Conservation (phyloP, 2,113 vertebrate species). For the Tiliqua scincoides region DNA sequence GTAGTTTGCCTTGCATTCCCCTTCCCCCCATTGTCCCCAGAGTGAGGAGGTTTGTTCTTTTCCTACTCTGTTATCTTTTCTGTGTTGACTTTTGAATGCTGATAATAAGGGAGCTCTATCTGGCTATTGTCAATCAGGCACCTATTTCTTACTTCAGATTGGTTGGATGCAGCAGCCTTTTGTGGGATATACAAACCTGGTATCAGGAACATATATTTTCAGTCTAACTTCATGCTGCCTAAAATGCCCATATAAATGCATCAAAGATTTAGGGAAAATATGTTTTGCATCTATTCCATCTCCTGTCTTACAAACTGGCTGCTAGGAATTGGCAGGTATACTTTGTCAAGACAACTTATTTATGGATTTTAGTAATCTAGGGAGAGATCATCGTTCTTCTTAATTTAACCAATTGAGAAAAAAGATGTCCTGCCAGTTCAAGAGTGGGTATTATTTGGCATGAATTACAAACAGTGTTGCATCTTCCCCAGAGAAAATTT, state of each 20-base stretch:
- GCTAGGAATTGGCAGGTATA: slow-evolving; percentile 48
- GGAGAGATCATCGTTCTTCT: slow-evolving; percentile 47
- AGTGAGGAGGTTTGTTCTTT: slow-evolving; percentile 27
- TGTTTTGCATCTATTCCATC: slow-evolving; percentile 34
- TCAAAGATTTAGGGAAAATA: slow-evolving; percentile 53
- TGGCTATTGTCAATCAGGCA: slow-evolving; percentile 12
- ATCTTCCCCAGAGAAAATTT: slow-evolving; percentile 32
- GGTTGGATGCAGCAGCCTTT: slow-evolving; percentile 36
- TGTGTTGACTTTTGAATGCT: slow-evolving; percentile 22
- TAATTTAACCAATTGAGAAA: slow-evolving; percentile 55
- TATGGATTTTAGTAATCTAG: slow-evolving; percentile 54
- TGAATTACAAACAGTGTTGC: slow-evolving; percentile 47
- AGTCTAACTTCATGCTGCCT: slow-evolving; percentile 46
- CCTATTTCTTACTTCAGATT: slow-evolving; percentile 33
- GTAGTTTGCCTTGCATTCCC: background rate
- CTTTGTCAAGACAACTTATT: slow-evolving; percentile 56
- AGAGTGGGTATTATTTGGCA: slow-evolving; percentile 26
- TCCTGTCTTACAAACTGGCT: slow-evolving; percentile 52
- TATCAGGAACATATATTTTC: slow-evolving; percentile 56
- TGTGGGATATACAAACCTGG: slow-evolving; percentile 34
- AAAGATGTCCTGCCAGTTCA: slow-evolving; percentile 48
- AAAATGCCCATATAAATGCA: slow-evolving; percentile 45
- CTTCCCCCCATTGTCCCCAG: background rate
- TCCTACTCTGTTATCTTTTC: background rate
- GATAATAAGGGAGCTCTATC: slow-evolving; percentile 6